Percentiles rank a stretch among this genome's conserved stretches.
phyloP scores from a whole-genome alignment of 2,113 vertebrate genomes.

The Aptenodytes forsteri region DNA sequence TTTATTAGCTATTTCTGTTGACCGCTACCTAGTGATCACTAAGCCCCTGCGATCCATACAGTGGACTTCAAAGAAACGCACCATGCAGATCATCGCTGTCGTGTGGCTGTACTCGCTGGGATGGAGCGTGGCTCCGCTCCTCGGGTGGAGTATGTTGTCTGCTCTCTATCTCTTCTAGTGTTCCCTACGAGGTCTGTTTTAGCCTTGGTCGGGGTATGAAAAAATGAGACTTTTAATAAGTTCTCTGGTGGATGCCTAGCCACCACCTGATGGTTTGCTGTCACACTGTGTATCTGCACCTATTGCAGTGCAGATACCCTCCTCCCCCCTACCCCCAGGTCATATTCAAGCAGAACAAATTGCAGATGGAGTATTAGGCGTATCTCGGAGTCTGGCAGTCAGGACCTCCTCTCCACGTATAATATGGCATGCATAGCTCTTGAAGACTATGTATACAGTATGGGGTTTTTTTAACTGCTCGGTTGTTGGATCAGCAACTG shows the following conservation, averaged over 20 bases:
- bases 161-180: background rate
- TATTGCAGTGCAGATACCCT: background rate
- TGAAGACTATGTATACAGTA: background rate
- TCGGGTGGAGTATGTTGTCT: constrained; percentile 72
- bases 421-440: background rate
- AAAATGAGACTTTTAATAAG: background rate
- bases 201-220: background rate
- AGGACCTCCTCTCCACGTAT: fast-evolving
- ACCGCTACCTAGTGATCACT: constrained; percentile 74
- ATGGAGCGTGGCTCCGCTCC: constrained; percentile 66
- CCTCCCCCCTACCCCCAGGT: background rate
- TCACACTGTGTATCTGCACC: fast-evolving
- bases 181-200: background rate
- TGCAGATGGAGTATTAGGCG: background rate
- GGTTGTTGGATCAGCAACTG: background rate
- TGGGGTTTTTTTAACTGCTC: background rate
- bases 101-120: constrained; percentile 71
- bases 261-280: background rate
- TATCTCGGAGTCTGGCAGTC: background rate
- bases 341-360: background rate
- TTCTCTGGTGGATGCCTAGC: background rate
- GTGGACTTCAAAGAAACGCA: constrained; percentile 63
- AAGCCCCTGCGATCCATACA: constrained; percentile 69
- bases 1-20: constrained; percentile 69
- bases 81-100: background rate